Base-by-base conservation (phyloP, 2,888 invertebrate species). In the Tromatobia lineatoria region DNA sequence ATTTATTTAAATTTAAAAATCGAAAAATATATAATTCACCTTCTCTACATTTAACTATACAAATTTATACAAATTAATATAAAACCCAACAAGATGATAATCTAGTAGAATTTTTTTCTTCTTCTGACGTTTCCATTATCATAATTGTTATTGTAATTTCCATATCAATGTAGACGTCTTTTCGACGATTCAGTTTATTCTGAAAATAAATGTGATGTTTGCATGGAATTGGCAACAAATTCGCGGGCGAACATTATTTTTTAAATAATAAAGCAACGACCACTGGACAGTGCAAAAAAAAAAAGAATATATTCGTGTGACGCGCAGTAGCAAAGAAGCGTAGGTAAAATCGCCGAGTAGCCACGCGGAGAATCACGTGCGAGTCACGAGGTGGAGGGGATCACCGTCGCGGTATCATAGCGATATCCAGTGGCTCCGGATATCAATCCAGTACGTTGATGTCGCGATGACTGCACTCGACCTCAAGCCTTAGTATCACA, bases 341-440 rank as follows among this genome's bases (percentile, higher is more conserved):
- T 29, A 57, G 13, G 34, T 25, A 61, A 25, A n/a, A 45, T 57
- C 23, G 42, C 29, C 25, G 25, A 34, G 45, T 20, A 23, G 7
- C 29, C 61, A 81, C 70, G 75, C 70, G 52, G 45, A 47, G 11
- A 52, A 76, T 83, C 71, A 80, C 71, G 79, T 79, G 79, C 42
- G 47, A 4, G 75, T 80, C 83, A 71, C 79, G 83, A 78, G 78
- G 45, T 25, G 52, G 29, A 25, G 61, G 45, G 59, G 67, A 20
- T 4, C 42, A 76, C 73, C 75, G 80, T 73, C 67, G 57, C 15
- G 47, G 59, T 61, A 67, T 20, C 25, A 54, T 15, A 66, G 47
- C 18, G 57, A 59, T 77, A 78, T 78, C 78, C 70, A 69, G 45
- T 50, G 61, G n/a, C 66, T 67, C 54, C 54, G 71, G 54, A 79